Evolutionary conservation across 2,888 invertebrate genomes (phyloP), one percentile per base, ranked within the genome.

Genomic region (Masnerella sp.): DNA sequence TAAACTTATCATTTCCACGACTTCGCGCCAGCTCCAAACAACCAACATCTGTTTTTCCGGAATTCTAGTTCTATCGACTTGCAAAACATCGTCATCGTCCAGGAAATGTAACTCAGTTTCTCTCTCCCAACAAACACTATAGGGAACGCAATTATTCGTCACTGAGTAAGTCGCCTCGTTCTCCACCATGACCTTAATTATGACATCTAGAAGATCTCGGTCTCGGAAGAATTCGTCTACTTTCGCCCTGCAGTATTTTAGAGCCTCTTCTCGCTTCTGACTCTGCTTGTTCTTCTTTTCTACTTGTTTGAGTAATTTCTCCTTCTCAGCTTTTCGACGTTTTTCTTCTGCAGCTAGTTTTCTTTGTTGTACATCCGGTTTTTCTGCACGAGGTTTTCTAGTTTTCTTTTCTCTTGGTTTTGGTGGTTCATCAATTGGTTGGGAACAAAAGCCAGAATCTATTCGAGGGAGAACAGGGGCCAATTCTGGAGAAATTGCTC

Each of bases 51-150:
- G 82, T 11, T 86, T 80, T 71, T 88, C 84, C 34, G 8, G 34
- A 20, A 8, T 58, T 18, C 1, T 52, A 75, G 30, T 56, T 69
- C 2, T 73, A 76, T 67, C 77, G 43, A 15, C 81, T 67, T 61
- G n/a, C n/a, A n/a, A n/a, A n/a, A 84, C 74, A 78, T 86, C 77
- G n/a, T 77, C 47, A 7, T 78, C 76, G 30, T 81, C 76, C 1
- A 83, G 9, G 62, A 79, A 79, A 62, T 82, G 47, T 5, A 81
- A 61, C 32, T 85, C 83, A 0, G 82, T 43, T 20, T 72, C 83
- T 78, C 88, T 83, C 15, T 72, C 87, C 89, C 89, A 90, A 1
- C 85, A 84, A 28, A 90, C 83, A 49, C 87, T 83, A 45, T 85
- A 84, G 11, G 88, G 82, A 61, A 88, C 76, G 15, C 83, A 43